phyloP scores from a whole-genome alignment of 2,797 vertebrate species.

The Eurystomus glaucurus region DNA sequence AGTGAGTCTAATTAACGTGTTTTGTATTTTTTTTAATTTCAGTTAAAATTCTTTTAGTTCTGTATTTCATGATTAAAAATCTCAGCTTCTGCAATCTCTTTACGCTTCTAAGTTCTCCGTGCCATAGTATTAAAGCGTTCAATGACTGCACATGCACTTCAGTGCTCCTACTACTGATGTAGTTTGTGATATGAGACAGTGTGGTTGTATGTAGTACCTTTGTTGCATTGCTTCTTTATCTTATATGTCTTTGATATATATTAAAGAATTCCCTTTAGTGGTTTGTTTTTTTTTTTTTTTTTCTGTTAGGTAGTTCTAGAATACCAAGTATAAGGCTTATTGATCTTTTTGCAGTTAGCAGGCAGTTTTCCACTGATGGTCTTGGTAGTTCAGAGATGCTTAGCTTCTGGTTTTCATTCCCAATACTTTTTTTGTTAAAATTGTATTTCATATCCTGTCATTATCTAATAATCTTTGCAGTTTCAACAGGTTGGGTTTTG shows the following conservation, averaged over 20 bases:
- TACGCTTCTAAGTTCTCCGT: rapidly evolving
- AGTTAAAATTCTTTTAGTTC: not conserved
- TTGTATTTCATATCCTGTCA: not conserved
- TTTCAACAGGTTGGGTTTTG: not conserved
- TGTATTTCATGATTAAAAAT: not conserved
- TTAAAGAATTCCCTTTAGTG: not conserved
- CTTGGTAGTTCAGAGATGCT: not conserved
- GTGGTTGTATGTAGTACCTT: not conserved
- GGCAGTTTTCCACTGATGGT: not conserved
- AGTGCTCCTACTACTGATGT: not conserved
- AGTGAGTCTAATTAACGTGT: not conserved
- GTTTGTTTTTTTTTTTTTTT: not conserved
- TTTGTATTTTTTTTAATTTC: not conserved
- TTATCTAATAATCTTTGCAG: not conserved
- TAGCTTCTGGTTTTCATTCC: not conserved
- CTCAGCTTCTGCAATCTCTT: not conserved
- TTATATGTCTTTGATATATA: not conserved
- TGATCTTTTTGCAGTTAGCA: not conserved
- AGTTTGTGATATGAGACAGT: not conserved
- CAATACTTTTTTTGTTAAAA: not conserved
- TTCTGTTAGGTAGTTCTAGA: not conserved
- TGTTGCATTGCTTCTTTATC: not conserved
- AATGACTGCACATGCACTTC: not conserved
- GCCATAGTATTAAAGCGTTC: not conserved
- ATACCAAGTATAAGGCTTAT: not conserved